Evolutionary conservation across 1,140 invertebrate genomes (phyloP), one percentile per base, ranked within the genome.

Genomic region (Xylocopa sonorina): DNA sequence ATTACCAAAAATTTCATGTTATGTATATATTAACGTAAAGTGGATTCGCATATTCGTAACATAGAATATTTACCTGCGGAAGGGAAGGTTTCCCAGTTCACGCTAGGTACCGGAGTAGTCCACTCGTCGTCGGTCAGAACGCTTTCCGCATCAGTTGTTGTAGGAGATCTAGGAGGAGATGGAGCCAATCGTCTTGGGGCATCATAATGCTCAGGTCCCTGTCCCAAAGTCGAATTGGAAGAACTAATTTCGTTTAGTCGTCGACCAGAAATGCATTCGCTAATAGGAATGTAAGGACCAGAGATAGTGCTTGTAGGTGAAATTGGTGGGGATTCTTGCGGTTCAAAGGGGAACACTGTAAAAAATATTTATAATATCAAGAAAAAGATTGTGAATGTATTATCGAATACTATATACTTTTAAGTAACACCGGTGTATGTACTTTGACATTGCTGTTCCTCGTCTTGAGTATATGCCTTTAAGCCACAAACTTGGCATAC

Each of bases 401-500:
- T 43, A 53, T 64, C 58, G 7, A 53, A 4, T 43, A 27, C 2
- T 1, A 55, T 27, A 16, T 29, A 21, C 12, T 5, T 66, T n/a
- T 27, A 66, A 51, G 34, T 21, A 50, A 60, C 34, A 73, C 12
- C 12, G 14, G 16, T 63, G 16, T 63, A 85, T 88, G 80, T 89
- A 91, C 90, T 91, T 89, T 92, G 92, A 82, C 88, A 88, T 55
- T 92, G 87, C 63, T 94, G 93, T 48, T 95, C 95, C 73, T 97
- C 95, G 73, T 97, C 96, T 85, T 96, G 96, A 41, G 95, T 95
- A 48, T 95, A 95, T 3, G 96, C 95, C 90, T 97, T 96, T 53
- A 99, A 93, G 27, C 97, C 96, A 93, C 98, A 99, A 51, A 98
- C 97, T 93, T 96, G 95, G 92, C 98, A 99, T 76, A 99, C 97